phyloP scores from a whole-genome alignment of 2,888 invertebrate genomes.

The Drosophila sordidula region DNA sequence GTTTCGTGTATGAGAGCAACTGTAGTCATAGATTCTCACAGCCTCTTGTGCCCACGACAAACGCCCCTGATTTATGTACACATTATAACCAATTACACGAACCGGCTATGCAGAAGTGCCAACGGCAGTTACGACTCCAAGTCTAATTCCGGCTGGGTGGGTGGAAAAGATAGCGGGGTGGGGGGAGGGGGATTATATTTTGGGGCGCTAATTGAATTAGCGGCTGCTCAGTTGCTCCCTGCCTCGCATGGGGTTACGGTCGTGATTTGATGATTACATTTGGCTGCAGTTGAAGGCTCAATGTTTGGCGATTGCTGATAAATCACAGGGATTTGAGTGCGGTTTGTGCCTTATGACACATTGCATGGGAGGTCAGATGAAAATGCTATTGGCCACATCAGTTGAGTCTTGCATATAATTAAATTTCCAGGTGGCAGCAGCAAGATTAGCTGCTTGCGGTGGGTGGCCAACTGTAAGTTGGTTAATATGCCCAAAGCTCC shows the following conservation, averaged over 20 bases:
- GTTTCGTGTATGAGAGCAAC: slow-evolving; percentile 27
- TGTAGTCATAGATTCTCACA: slow-evolving; percentile 24
- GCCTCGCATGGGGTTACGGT: slow-evolving; percentile 17
- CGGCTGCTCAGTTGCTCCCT: slow-evolving; percentile 32
- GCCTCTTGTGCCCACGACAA: slow-evolving; percentile 9
- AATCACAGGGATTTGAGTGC: slow-evolving; percentile 2
- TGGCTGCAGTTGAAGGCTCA: slow-evolving; percentile 1
- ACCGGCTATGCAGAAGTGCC: slow-evolving; percentile 24
- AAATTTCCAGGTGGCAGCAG: slow-evolving; percentile 60
- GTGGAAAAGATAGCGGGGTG: neutral
- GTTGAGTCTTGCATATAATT: slow-evolving; percentile 56
- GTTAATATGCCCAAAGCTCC: slow-evolving; percentile 57
- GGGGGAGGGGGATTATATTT: slow-evolving; percentile 39
- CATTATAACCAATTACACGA: slow-evolving; percentile 74
- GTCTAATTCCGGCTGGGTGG: slow-evolving; percentile 38
- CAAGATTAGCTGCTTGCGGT: slow-evolving; percentile 15
- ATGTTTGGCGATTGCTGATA: slow-evolving; percentile 13
- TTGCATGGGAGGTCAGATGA: neutral
- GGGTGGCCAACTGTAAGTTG: slow-evolving; percentile 18
- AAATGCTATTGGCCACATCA: slow-evolving; percentile 9
- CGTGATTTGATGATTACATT: slow-evolving; percentile 62
- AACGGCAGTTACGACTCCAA: slow-evolving; percentile 21
- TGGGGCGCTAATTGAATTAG: slow-evolving; percentile 72
- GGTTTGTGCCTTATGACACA: slow-evolving; percentile 15
- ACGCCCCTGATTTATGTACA: slow-evolving; percentile 61